Evolutionary conservation across 2,797 vertebrate species (phyloP), one percentile per base, ranked within the genome.

Genomic region (Schizopygopsis malacanthus): DNA sequence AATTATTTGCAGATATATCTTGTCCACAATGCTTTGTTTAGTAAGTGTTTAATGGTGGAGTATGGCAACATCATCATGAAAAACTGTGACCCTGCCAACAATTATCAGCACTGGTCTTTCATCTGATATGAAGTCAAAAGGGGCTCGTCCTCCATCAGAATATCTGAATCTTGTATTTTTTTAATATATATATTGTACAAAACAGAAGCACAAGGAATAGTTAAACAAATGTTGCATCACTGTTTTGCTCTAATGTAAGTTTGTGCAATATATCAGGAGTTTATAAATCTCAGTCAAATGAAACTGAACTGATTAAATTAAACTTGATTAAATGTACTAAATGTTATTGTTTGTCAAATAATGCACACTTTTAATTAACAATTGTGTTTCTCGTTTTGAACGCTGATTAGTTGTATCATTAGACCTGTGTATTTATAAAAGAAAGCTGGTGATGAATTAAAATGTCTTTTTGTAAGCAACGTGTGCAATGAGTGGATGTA

Each of bases 81-180:
- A 39, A 52, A 86, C 67, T 98, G 97, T 67, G 82, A 94, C 81
- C 89, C 91, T 45, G 79, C 81, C 0, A 92, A 94, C 82, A 43
- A 85, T 37, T 89, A 88, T 85, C 97, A 97, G 89, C 92, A 87
- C 18, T 97, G 96, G 96, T 45, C 90, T 52, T 97, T 97, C 90
- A 91, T 89, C 87, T 95, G 93, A 92, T 41, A 56, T 28, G 47
- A 28, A 65, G 25, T 33, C 56, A 59, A n/a, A 59, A n/a, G 22
- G 1, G 22, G 9, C 22, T n/a, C 20, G 25, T 69, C 43, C 8
- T 39, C 20, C 47, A 45, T 39, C 69, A 33, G 52, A 77, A 45
- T 43, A 1, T n/a, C 16, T 10, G n/a, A 79, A 4, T n/a, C 3
- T 4, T 28, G 9, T 20, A 7, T 18, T 20, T 25, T 3, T 3